Evolutionary conservation across 2,888 invertebrate species (phyloP), one percentile per base, ranked within the genome.

Genomic region (Gonocerus acuteangulatus): DNA sequence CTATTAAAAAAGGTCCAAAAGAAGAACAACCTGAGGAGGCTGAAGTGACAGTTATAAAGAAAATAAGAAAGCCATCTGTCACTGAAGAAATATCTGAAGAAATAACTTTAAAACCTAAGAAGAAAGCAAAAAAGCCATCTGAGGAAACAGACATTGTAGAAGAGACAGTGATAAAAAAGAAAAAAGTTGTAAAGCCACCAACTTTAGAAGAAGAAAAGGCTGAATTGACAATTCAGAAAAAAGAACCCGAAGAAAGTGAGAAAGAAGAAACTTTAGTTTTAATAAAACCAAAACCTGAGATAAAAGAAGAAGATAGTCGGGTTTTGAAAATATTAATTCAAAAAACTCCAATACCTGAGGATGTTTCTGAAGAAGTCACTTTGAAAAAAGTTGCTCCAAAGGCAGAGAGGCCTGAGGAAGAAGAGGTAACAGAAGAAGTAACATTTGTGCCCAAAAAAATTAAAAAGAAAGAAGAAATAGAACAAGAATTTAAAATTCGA

Each of bases 401-500:
- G 42, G 78, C 79, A 4, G 84, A 86, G 67, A 42, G 16, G 9
- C 77, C 85, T 66, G 83, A 85, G 45, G 88, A 88, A 77, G 89
- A 89, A 77, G 62, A 65, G 32, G 59, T 61, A 15, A 79, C 83
- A 49, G 83, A 84, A 1, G 87, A 86, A 68, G 88, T 90, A 0
- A 89, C 86, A 39, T 89, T 89, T 74, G 65, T 66, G 27, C 71
- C 70, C 9, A 67, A 67, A 49, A 67, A 67, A n/a, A 62, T 60
- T 6, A 62, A 63, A 51, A 54, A 62, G 21, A 87, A 87, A 74
- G 89, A 90, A 78, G 87, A 89, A 69, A 87, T 91, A 9, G 90
- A 91, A 71, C 91, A 91, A 76, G 91, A 91, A 75, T 91, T 91
- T 72, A 89, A 86, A 73, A 89, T 91, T 67, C 86, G 87, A 9